Base-by-base conservation (phyloP, 2,797 vertebrate species). In the Coccyzus lansbergi region DNA sequence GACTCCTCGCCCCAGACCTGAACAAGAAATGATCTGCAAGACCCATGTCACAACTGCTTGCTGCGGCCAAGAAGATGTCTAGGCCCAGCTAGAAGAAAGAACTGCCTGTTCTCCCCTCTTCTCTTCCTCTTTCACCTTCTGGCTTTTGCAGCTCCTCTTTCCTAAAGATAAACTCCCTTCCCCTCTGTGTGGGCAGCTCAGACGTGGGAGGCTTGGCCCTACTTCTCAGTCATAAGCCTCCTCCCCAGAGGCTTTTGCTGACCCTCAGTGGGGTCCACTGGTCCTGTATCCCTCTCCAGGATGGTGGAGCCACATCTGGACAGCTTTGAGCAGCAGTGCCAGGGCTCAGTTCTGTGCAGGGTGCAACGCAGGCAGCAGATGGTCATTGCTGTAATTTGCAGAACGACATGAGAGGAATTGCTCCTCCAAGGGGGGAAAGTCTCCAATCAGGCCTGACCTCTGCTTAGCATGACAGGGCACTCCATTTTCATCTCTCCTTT, bases 261-360 rank as follows among this genome's bases (percentile, higher is more conserved):
- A 17, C 13, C 6, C 28, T 38, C 1, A 1, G 0, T 2, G 6
- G 26, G 9, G 4, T 40, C 52, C 0, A 0, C 15, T 18, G 51
- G 25, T 55, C 58, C 44, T 28, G 31, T 51, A 15, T 12, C 60
- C 24, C 18, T 51, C 65, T 28, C 63, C 0, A 0, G 53, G 77
- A 31, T 1, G 10, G 7, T 25, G 12, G 49, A 64, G 17, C 38
- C 62, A 4, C 28, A 44, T 5, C 78, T 59, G 74, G 44, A 67
- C 44, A 38, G 42, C 33, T 42, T 11, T 7, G 31, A 60, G 76
- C 33, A 19, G n/a, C 55, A 6, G 0, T 4, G 18, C 7, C 3
- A 0, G 48, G n/a, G 24, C 63, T 20, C 58, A 31, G 40, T 58
- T 44, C 62, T 3, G 1, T 0, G 1, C 49, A 42, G 12, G n/a